Conservation (phyloP, 2,888 invertebrate genomes). For the Nomada fucata region DNA sequence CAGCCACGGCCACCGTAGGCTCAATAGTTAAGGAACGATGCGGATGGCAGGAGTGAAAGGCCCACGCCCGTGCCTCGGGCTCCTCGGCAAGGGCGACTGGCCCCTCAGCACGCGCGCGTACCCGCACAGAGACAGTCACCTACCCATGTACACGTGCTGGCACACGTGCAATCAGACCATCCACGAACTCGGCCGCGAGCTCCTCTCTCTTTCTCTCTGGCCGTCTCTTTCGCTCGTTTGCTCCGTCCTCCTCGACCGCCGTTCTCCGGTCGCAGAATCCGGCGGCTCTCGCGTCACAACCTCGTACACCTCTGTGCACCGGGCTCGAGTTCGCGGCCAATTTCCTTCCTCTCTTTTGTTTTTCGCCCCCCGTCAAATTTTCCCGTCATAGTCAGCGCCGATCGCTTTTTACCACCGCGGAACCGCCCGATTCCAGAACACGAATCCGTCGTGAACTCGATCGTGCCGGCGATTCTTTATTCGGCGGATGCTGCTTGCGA, state of each 20-base stretch:
- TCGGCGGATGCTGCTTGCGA: not conserved
- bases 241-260: conserved; percentile 43
- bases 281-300: conserved; percentile 55
- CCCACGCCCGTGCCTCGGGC: conserved; percentile 84
- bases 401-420: not conserved
- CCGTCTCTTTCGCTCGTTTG: not conserved
- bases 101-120: conserved; percentile 76
- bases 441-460: conserved; percentile 28
- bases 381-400: not conserved
- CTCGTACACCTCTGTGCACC: conserved; percentile 21
- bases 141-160: conserved; percentile 60
- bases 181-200: conserved; percentile 65
- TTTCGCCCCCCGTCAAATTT: not conserved
- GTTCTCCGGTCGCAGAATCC: conserved; percentile 67
- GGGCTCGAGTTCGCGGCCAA: not conserved
- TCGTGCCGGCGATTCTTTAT: not conserved
- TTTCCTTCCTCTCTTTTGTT: conserved; percentile 4
- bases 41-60: conserved; percentile 84
- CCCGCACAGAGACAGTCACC: conserved; percentile 32
- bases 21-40: conserved; percentile 80
- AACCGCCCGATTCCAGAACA: conserved; percentile 8
- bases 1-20: conserved; percentile 47
- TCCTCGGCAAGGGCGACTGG: conserved; percentile 83
- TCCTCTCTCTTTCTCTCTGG: conserved; percentile 42
- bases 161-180: conserved; percentile 71